These are phyloP conservation scores for Probaryconus sp. DNA, from an alignment of 1,140 invertebrate species.

Conservation along the genomic window DNA sequence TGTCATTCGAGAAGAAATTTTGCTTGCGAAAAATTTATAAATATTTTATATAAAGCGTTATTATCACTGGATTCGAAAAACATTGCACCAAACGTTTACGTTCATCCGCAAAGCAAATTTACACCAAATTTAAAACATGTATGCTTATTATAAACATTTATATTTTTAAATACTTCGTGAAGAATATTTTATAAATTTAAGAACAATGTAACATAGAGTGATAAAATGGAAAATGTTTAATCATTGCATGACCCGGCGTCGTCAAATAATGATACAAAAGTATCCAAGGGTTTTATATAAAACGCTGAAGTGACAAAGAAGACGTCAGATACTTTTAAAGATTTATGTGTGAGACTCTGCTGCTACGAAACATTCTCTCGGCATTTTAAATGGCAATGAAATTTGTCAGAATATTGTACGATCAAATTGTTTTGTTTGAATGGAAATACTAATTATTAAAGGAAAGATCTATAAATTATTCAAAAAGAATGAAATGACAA, in stretches of 20 bases:
- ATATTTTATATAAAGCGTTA: conserved; percentile 32
- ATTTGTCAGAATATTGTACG: conserved; percentile 29
- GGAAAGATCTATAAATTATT: too few relatives aligned
- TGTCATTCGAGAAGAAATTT: conserved; percentile 39
- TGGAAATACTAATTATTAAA: too few relatives aligned
- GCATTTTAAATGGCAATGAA: conserved; percentile 28
- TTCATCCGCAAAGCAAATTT: too few relatives aligned
- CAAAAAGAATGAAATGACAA: conserved; percentile 10
- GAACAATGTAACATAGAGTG: conserved; percentile 9
- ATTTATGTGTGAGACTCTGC: conserved; percentile 39
- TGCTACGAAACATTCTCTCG: conserved; percentile 26
- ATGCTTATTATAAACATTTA: too few relatives aligned
- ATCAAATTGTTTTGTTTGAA: conserved; percentile 33
- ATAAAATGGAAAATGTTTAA: conserved; percentile 14
- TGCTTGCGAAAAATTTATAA: conserved; percentile 12
- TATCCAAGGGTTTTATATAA: conserved; percentile 30
- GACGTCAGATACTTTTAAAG: conserved; percentile 40
- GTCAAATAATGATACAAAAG: conserved; percentile 26
- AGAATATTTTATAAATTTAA: not conserved
- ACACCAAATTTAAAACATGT: too few relatives aligned
- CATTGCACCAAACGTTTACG: conserved; percentile 31
- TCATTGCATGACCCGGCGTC: conserved; percentile 19
- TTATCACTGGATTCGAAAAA: conserved; percentile 31
- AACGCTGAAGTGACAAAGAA: conserved; percentile 41
- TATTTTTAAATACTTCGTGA: too few relatives aligned